Percentiles rank a stretch among this genome's conserved stretches.
Evolutionary conservation across 2,888 invertebrate species (phyloP).

Genomic region (Autographa gamma): DNA sequence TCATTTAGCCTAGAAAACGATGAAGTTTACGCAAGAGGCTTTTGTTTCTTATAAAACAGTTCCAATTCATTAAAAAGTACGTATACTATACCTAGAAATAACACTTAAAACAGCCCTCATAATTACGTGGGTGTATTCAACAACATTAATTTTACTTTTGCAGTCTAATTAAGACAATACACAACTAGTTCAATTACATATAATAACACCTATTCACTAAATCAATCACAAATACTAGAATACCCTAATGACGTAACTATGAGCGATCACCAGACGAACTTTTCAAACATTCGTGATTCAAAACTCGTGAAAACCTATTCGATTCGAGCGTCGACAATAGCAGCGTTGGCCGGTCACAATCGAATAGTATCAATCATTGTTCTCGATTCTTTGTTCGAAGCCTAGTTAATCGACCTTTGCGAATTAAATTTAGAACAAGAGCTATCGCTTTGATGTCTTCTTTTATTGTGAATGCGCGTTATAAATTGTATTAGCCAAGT

Average conservation of each 20-base stretch:
- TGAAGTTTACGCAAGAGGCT: not conserved
- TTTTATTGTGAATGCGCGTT: constrained; percentile 2
- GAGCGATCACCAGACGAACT: constrained; percentile 32
- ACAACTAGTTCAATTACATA: constrained; percentile 1
- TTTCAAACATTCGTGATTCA: constrained; percentile 39
- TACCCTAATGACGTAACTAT: constrained; percentile 47
- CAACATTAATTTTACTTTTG: not conserved
- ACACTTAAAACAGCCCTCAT: not conserved
- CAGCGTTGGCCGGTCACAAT: constrained; percentile 43
- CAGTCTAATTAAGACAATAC: not conserved
- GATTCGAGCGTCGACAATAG: constrained; percentile 45
- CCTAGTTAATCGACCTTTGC: constrained; percentile 52
- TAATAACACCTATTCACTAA: not conserved
- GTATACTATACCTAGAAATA: not conserved
- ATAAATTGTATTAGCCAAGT: constrained; percentile 2
- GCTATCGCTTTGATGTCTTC: constrained; percentile 22
- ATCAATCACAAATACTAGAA: constrained; percentile 12
- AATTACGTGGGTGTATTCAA: not conserved
- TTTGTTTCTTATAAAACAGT: not conserved
- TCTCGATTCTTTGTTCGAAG: constrained; percentile 36
- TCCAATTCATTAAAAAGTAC: not conserved
- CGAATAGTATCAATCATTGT: constrained; percentile 49
- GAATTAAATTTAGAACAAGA: constrained; percentile 44
- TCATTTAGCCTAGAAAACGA: not conserved
- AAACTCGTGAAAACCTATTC: constrained; percentile 52